Base-by-base conservation (phyloP, 2,113 vertebrate genomes). In the Eublepharis macularius region DNA sequence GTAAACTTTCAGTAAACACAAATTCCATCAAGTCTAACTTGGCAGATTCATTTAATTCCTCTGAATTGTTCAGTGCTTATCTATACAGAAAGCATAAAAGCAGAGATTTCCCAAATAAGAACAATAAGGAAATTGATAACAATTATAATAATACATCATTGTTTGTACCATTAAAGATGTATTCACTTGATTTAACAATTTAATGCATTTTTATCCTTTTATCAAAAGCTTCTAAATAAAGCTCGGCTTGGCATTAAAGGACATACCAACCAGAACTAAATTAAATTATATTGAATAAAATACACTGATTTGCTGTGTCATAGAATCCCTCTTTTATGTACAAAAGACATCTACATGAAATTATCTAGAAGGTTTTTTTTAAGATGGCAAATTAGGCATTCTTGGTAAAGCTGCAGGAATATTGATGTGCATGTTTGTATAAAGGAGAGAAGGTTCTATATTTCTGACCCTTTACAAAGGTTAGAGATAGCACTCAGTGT, bases 171-270 rank as follows among this genome's bases (percentile, higher is more conserved):
- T 81, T 68, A 79, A 73, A 39, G 39, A 80, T 80, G 76, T 72
- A 85, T 80, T 60, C 84, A 85, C 76, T 73, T 79, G 84, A 80
- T 85, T 85, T 85, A 85, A 85, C 84, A 85, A 80, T 85, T 63
- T 85, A 72, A 80, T 80, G 68, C 68, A 63, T 73, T 51, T n/a
- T 85, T 80, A 85, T 85, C 76, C 41, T 85, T 85, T 80, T 80
- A 85, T 80, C 76, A 63, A 41, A 72, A 16, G 32, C 24, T 26
- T 68, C 75, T 87, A 87, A 85, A 47, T 43, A 79, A 74, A 80
- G 51, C 84, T 80, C 51, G 57, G 16, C 60, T 45, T 66, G 1
- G 73, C 80, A 16, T 32, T 73, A 57, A 87, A 88, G 16, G 82
- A 6, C 80, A 77, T 89, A 84, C 73, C 69, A 3, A 63, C 90